phyloP scores from a whole-genome alignment of 2,797 vertebrate species.

The Lithobates pipiens region DNA sequence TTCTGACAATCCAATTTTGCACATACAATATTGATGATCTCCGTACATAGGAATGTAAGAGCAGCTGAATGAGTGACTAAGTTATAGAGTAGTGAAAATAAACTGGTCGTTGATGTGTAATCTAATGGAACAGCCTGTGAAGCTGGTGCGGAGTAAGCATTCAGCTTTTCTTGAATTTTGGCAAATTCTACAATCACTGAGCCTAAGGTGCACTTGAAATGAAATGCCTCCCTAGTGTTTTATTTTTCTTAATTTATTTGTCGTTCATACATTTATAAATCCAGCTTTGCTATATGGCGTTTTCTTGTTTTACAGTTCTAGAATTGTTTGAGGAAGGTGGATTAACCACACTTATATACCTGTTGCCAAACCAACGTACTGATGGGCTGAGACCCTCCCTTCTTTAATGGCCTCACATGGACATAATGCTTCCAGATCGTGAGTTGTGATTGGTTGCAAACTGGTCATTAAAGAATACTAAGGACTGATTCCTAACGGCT shows the following conservation, averaged over 20 bases:
- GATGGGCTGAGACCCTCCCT: conserved; percentile 60
- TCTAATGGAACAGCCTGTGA: too few relatives aligned
- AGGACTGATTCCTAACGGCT: conserved; percentile 59
- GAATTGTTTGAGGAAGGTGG: conserved; percentile 62
- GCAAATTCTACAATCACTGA: not conserved
- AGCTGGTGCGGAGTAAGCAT: not conserved
- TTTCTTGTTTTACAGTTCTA: conserved; percentile 63
- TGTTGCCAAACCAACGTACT: conserved; percentile 62
- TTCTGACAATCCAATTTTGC: not conserved
- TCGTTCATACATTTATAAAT: conserved; percentile 49
- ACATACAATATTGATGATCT: not conserved
- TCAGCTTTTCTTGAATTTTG: not conserved
- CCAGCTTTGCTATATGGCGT: conserved; percentile 59
- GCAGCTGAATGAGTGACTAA: not conserved
- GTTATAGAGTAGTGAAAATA: not conserved
- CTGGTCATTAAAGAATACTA: conserved; percentile 61
- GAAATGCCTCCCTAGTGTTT: conserved; percentile 29
- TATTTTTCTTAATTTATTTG: conserved; percentile 33
- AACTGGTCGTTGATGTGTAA: not conserved
- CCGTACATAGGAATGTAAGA: not conserved
- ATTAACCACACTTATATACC: conserved; percentile 60
- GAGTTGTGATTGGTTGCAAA: conserved; percentile 62
- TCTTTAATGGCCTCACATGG: conserved; percentile 62
- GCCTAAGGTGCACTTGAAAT: not conserved
- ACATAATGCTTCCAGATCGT: conserved; percentile 61